Conservation (phyloP, 2,888 invertebrate species). For the Callosobruchus maculatus region DNA sequence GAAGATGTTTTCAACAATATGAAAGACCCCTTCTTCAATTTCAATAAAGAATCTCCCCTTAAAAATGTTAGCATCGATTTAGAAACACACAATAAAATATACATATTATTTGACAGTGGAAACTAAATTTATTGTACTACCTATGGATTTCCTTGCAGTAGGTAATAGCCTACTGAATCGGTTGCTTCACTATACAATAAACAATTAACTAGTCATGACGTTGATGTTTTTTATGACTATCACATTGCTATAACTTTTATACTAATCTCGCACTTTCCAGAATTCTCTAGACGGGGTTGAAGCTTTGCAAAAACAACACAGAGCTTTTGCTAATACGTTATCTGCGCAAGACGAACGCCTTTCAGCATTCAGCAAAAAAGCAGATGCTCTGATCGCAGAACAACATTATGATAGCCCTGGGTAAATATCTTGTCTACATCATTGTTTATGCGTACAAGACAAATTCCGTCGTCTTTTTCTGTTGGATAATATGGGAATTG, state of each 20-base stretch:
- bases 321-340: constrained; percentile 88
- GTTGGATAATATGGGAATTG: too few relatives aligned
- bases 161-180: too few relatives aligned
- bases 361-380: constrained; percentile 76
- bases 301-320: constrained; percentile 86
- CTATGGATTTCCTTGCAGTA: too few relatives aligned
- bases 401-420: constrained; percentile 77
- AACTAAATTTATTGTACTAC: too few relatives aligned
- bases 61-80: too few relatives aligned
- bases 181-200: neutral
- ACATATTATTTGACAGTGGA: too few relatives aligned
- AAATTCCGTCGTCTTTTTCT: too few relatives aligned
- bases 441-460: too few relatives aligned
- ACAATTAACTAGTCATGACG: neutral
- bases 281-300: constrained; percentile 88
- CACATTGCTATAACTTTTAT: neutral
- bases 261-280: constrained; percentile 44
- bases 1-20: too few relatives aligned
- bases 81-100: too few relatives aligned
- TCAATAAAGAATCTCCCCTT: too few relatives aligned
- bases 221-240: neutral
- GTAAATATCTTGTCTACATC: constrained; percentile 49
- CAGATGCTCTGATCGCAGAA: constrained; percentile 73
- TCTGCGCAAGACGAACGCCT: constrained; percentile 91
- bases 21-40: too few relatives aligned